Evolutionary conservation across 2,888 invertebrate species (phyloP).

Genomic region (Callimorpha dominula): DNA sequence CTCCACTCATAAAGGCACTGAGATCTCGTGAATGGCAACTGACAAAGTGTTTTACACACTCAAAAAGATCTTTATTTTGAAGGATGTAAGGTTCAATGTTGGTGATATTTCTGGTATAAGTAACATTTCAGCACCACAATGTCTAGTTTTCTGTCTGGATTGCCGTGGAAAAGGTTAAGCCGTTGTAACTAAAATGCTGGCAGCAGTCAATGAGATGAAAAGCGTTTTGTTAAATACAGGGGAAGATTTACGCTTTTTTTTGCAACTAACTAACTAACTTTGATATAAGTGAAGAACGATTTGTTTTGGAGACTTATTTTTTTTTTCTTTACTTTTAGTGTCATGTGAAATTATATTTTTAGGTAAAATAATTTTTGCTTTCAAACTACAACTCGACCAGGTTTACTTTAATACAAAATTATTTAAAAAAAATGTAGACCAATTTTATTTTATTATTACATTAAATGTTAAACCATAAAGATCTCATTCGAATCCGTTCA

Average conservation of each 20-base stretch:
- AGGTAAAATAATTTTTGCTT: too few relatives aligned
- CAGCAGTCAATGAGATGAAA: slow-evolving; percentile 58
- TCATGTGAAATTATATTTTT: background rate
- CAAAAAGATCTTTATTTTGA: slow-evolving; percentile 42
- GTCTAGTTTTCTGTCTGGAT: slow-evolving; percentile 75
- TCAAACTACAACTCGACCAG: too few relatives aligned
- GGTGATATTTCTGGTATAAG: slow-evolving; percentile 1
- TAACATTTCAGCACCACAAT: slow-evolving; percentile 53
- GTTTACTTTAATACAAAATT: too few relatives aligned
- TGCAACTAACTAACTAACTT: slow-evolving; percentile 17
- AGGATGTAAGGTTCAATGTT: slow-evolving; percentile 17
- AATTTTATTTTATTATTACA: too few relatives aligned
- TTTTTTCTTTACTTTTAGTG: background rate
- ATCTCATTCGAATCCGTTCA: too few relatives aligned
- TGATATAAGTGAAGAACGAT: slow-evolving; percentile 12
- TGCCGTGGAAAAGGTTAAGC: slow-evolving; percentile 72
- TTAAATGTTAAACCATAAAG: too few relatives aligned
- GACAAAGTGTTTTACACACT: slow-evolving; percentile 45
- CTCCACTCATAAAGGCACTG: slow-evolving; percentile 71
- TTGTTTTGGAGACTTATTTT: background rate
- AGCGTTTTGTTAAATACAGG: slow-evolving; percentile 46
- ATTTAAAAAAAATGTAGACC: too few relatives aligned
- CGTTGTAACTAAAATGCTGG: slow-evolving; percentile 64
- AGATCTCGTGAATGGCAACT: slow-evolving; percentile 64
- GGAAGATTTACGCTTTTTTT: slow-evolving; percentile 37